Evolutionary conservation across 2,888 invertebrate species (phyloP).

Genomic region (Drosophila affinis): DNA sequence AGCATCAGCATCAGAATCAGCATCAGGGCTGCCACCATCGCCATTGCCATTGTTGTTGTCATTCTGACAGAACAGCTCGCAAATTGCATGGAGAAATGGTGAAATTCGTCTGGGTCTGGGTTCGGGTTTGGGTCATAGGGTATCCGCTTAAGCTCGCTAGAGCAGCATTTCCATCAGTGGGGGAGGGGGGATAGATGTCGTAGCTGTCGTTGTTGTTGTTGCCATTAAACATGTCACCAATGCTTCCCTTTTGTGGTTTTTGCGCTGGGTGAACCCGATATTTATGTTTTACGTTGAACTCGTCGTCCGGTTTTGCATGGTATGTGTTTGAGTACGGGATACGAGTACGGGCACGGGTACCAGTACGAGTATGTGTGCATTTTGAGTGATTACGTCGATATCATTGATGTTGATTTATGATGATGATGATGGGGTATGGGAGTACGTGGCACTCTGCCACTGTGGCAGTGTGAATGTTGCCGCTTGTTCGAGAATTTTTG

Average conservation of each 20-base stretch:
- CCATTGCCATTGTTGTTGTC: conserved; percentile 24
- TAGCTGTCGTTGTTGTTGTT: conserved; percentile 50
- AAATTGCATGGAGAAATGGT: conserved; percentile 73
- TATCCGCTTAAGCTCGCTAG: conserved; percentile 51
- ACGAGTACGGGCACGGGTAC: conserved; percentile 1
- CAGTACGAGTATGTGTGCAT: conserved; percentile 32
- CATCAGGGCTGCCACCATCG: conserved; percentile 18
- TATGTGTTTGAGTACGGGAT: neutral
- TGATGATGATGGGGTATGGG: conserved; percentile 56
- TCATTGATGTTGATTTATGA: conserved; percentile 78
- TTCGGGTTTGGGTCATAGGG: conserved; percentile 64
- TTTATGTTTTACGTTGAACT: conserved; percentile 60
- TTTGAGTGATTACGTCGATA: conserved; percentile 80
- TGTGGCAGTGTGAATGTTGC: conserved; percentile 23
- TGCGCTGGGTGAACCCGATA: conserved; percentile 39
- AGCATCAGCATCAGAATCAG: conserved; percentile 32
- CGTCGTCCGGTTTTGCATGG: conserved; percentile 35
- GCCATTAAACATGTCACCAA: conserved; percentile 74
- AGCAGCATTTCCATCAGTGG: neutral
- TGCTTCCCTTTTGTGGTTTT: conserved; percentile 62
- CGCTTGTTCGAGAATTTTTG: conserved; percentile 41
- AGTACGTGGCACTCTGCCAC: conserved; percentile 2
- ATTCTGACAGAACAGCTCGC: conserved; percentile 59
- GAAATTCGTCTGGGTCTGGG: conserved; percentile 47
- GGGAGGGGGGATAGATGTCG: neutral